Evolutionary conservation across 1,140 invertebrate genomes (phyloP).

Genomic region (Zelostemma sp.): DNA sequence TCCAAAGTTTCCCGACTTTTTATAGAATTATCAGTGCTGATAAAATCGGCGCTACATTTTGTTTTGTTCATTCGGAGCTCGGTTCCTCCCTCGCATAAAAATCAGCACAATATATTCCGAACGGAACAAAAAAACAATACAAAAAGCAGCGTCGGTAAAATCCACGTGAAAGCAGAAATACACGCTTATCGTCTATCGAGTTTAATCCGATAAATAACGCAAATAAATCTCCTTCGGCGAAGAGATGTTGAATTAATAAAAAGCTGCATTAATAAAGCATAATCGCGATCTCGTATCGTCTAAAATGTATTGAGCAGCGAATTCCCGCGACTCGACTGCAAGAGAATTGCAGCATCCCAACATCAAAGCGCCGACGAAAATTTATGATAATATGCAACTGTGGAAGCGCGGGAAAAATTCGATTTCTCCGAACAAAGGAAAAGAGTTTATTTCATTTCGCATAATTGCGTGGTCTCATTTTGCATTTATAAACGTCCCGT

Average conservation of each 20-base stretch:
- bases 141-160: too few relatives aligned
- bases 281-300: slow-evolving; percentile 8
- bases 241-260: too few relatives aligned
- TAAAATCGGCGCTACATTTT: neutral
- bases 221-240: too few relatives aligned
- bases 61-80: too few relatives aligned
- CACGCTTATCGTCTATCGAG: too few relatives aligned
- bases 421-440: slow-evolving; percentile 20
- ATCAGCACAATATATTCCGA: too few relatives aligned
- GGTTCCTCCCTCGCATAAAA: too few relatives aligned
- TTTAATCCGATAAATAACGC: too few relatives aligned
- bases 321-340: slow-evolving; percentile 37
- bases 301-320: slow-evolving; percentile 30
- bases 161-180: too few relatives aligned
- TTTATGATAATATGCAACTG: slow-evolving; percentile 38
- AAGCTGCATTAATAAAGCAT: too few relatives aligned
- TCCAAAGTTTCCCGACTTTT: neutral
- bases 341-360: slow-evolving; percentile 15
- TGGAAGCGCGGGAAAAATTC: slow-evolving; percentile 21
- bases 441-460: slow-evolving; percentile 20
- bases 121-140: too few relatives aligned
- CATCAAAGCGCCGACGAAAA: slow-evolving; percentile 32
- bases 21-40: neutral
- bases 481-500: too few relatives aligned
- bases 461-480: slow-evolving; percentile 30